phyloP scores from a whole-genome alignment of 2,888 invertebrate genomes.

The Plebejus melissa region DNA sequence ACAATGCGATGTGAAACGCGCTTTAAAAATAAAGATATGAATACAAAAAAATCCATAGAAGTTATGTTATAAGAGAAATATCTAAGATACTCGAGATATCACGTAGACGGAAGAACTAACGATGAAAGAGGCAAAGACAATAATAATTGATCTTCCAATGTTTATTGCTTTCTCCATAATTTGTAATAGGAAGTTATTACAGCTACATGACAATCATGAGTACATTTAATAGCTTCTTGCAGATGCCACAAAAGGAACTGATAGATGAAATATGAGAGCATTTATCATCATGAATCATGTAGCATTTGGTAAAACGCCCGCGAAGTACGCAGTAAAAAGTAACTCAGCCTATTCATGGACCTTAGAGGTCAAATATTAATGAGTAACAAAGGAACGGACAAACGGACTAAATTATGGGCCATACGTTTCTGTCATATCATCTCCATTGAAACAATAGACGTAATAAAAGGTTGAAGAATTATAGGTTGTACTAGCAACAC shows the following conservation, averaged over 20 bases:
- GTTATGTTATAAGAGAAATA: background rate
- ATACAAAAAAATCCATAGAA: background rate
- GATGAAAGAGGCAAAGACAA: slow-evolving; percentile 1
- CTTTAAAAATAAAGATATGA: background rate
- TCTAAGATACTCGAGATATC: slow-evolving; percentile 2
- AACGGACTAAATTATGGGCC: slow-evolving; percentile 8
- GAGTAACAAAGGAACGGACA: slow-evolving; percentile 12
- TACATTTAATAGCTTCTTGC: background rate
- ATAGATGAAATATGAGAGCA: slow-evolving; percentile 4
- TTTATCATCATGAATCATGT: background rate
- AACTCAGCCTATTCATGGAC: background rate
- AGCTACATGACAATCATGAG: slow-evolving; percentile 16
- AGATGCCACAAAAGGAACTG: slow-evolving; percentile 6
- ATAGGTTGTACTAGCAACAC: slow-evolving; percentile 36
- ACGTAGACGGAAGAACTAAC: background rate
- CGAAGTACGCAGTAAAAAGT: background rate
- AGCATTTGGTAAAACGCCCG: background rate
- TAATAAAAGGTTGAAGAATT: slow-evolving; percentile 36
- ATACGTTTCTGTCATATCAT: slow-evolving; percentile 28
- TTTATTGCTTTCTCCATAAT: slow-evolving; percentile 24
- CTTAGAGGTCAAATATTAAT: slow-evolving; percentile 19
- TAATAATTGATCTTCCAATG: slow-evolving; percentile 11
- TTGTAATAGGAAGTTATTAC: slow-evolving; percentile 28
- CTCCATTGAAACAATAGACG: slow-evolving; percentile 34
- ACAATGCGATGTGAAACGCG: background rate